Conservation (phyloP, 2,113 vertebrate species). For the Salvelinus alpinus region DNA sequence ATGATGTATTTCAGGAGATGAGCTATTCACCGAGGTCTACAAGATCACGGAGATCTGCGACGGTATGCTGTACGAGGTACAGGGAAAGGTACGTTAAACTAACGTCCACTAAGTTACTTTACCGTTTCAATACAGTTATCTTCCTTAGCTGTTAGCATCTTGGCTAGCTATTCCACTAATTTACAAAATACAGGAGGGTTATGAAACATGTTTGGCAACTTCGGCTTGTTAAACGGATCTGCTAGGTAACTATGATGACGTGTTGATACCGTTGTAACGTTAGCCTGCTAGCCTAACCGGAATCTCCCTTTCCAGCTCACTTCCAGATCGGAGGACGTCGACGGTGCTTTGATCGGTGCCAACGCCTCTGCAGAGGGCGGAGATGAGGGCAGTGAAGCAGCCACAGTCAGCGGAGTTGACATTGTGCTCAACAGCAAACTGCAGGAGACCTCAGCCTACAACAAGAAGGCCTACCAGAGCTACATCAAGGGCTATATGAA, state of each 20-base stretch:
- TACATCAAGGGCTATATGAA: constrained; percentile 88
- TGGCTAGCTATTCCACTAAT: background rate
- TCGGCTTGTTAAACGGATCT: background rate
- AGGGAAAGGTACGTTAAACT: constrained; percentile 78
- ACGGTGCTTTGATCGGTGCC: constrained; percentile 84
- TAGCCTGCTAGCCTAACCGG: background rate
- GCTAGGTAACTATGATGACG: background rate
- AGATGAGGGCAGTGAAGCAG: constrained; percentile 77
- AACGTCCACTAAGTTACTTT: background rate
- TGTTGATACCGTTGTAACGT: background rate
- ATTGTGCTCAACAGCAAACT: constrained; percentile 85
- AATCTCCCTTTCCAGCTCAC: constrained; percentile 70
- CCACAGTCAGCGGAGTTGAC: constrained; percentile 79
- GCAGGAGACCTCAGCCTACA: constrained; percentile 78
- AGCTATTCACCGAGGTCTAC: constrained; percentile 90
- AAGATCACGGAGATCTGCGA: constrained; percentile 77
- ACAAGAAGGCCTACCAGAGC: constrained; percentile 80
- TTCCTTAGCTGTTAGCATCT: background rate
- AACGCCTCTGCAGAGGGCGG: constrained; percentile 83
- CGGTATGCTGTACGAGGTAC: constrained; percentile 83
- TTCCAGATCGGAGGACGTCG: constrained; percentile 80
- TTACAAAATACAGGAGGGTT: background rate
- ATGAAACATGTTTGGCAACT: background rate
- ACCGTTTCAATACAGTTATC: background rate
- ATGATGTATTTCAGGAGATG: constrained; percentile 70